Evolutionary conservation across 2,888 invertebrate species (phyloP).

Genomic region (Nemotelus pantherinus): DNA sequence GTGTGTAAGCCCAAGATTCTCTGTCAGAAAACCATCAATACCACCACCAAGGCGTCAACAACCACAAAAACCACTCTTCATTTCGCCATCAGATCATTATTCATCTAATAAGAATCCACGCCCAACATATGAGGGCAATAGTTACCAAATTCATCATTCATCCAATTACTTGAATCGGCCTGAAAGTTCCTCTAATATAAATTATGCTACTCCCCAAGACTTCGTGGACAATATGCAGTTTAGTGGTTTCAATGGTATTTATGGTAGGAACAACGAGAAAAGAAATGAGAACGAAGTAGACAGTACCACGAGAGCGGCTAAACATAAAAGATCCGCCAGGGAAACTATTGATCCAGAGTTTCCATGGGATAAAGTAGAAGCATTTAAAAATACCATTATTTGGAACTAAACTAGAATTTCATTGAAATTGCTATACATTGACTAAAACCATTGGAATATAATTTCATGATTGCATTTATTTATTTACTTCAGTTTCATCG

Average conservation of each 20-base stretch:
- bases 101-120: slow-evolving; percentile 52
- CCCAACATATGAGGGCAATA: slow-evolving; percentile 54
- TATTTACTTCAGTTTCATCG: slow-evolving; percentile 38
- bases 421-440: not conserved
- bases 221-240: slow-evolving; percentile 60
- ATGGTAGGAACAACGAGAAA: slow-evolving; percentile 62
- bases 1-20: slow-evolving; percentile 74
- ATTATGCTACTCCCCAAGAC: slow-evolving; percentile 51
- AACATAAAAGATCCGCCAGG: slow-evolving; percentile 45
- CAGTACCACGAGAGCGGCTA: slow-evolving; percentile 56
- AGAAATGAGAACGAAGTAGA: slow-evolving; percentile 58
- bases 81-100: slow-evolving; percentile 56
- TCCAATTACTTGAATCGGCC: slow-evolving; percentile 62
- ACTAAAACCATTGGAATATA: no score
- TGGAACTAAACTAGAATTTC: slow-evolving; percentile 68
- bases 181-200: slow-evolving; percentile 57
- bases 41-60: slow-evolving; percentile 64
- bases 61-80: slow-evolving; percentile 62
- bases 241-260: slow-evolving; percentile 60
- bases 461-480: slow-evolving; percentile 10
- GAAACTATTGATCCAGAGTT: slow-evolving; percentile 70
- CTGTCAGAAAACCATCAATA: slow-evolving; percentile 61
- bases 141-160: slow-evolving; percentile 57
- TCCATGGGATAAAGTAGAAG: slow-evolving; percentile 81
- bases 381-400: slow-evolving; percentile 73